Evolutionary conservation across 2,888 invertebrate species (phyloP).

Genomic region (Pherbina coryleti): DNA sequence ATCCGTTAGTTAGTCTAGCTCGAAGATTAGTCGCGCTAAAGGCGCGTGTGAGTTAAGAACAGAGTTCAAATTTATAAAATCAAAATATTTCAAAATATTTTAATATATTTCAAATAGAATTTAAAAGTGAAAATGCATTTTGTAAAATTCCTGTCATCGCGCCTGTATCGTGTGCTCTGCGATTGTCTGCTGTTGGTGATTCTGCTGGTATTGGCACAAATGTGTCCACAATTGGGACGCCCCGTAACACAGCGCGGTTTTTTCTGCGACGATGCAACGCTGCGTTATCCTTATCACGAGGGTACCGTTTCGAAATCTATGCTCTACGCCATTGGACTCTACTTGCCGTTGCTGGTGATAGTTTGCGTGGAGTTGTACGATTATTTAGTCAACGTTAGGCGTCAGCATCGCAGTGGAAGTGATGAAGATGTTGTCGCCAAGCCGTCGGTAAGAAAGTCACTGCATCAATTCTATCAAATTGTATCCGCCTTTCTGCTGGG

Average conservation of each 20-base stretch:
- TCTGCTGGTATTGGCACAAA: background rate
- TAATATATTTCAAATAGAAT: too few species aligned
- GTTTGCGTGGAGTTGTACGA: constrained; percentile 48
- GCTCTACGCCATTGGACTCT: constrained; percentile 45
- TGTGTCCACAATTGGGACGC: constrained; percentile 27
- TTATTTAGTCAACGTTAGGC: constrained; percentile 28
- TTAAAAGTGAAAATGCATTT: too few species aligned
- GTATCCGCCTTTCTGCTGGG: background rate
- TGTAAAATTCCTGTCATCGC: too few species aligned
- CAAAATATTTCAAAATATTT: too few species aligned
- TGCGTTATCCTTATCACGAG: constrained; percentile 57
- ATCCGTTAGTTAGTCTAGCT: too few species aligned
- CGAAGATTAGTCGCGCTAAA: too few species aligned
- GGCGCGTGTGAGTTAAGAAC: too few species aligned
- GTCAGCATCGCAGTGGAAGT: too few species aligned
- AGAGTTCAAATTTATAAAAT: too few species aligned
- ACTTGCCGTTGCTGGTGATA: constrained; percentile 49
- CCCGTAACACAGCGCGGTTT: constrained; percentile 55
- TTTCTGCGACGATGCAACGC: constrained; percentile 55
- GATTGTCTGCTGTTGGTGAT: background rate
- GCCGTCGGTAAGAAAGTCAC: background rate
- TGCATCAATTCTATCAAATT: background rate
- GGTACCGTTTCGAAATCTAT: constrained; percentile 48
- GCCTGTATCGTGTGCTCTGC: background rate
- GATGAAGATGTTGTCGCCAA: too few species aligned